phyloP scores from a whole-genome alignment of 2,113 vertebrate species.

The Hemichromis elongatus region DNA sequence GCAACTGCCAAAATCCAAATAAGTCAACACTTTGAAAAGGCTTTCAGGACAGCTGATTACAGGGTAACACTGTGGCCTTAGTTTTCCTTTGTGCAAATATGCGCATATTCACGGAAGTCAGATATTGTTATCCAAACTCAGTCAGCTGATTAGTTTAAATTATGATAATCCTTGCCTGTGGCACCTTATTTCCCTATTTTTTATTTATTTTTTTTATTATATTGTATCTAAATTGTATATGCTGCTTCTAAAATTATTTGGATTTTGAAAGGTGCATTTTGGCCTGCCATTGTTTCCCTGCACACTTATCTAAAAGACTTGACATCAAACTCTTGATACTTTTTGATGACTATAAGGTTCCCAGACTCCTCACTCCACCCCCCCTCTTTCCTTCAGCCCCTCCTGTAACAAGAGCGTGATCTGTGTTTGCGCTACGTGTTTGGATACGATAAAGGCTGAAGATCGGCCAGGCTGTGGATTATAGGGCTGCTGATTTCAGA shows the following conservation, averaged over 20 bases:
- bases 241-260: background rate
- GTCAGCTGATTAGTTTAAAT: constrained; percentile 18
- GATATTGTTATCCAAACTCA: background rate
- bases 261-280: background rate
- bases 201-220: background rate
- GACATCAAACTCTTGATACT: constrained; percentile 22
- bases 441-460: constrained; percentile 59
- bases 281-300: background rate
- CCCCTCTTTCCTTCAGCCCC: background rate
- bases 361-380: background rate
- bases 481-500: constrained; percentile 41
- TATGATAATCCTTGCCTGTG: constrained; percentile 16
- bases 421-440: constrained; percentile 42
- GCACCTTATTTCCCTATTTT: background rate
- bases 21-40: background rate
- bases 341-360: constrained; percentile 7
- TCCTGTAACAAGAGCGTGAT: constrained; percentile 10
- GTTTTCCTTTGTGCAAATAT: background rate
- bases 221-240: background rate
- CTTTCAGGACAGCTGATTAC: background rate
- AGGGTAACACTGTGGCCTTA: background rate
- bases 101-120: background rate
- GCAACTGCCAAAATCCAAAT: background rate
- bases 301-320: background rate
- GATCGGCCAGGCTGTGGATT: constrained; percentile 57